Evolutionary conservation across 2,113 vertebrate genomes (phyloP).

Genomic region (Ictidomys tridecemlineatus): DNA sequence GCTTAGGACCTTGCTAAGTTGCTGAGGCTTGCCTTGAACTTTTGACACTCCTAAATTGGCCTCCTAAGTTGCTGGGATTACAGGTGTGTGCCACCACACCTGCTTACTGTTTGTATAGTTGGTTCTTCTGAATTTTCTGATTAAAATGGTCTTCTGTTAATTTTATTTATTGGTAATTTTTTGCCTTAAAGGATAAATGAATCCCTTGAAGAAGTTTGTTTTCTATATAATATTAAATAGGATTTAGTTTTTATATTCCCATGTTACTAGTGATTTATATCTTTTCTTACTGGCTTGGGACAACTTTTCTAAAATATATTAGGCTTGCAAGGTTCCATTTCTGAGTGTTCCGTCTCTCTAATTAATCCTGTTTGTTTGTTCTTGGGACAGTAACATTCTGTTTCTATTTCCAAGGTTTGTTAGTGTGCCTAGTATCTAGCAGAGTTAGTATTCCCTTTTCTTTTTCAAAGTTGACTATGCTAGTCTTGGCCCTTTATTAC

Average conservation of each 20-base stretch:
- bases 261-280: background rate
- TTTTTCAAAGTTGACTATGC: background rate
- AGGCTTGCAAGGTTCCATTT: background rate
- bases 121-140: background rate
- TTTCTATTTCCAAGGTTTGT: background rate
- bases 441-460: background rate
- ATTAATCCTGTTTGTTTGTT: background rate
- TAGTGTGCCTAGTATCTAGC: background rate
- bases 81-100: too few species aligned
- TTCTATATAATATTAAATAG: background rate
- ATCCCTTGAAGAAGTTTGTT: background rate
- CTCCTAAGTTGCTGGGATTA: too few species aligned
- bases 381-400: background rate
- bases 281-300: background rate
- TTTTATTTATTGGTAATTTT: constrained; percentile 19
- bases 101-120: too few species aligned
- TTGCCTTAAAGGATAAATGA: background rate
- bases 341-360: background rate
- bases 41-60: too few species aligned
- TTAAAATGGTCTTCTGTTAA: background rate
- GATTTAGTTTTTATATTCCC: background rate
- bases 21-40: too few species aligned
- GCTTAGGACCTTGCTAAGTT: too few species aligned
- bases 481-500: background rate
- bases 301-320: background rate